Evolutionary conservation across 2,113 vertebrate genomes (phyloP), one percentile per base, ranked within the genome.

Genomic region (Ammospiza caudacuta): DNA sequence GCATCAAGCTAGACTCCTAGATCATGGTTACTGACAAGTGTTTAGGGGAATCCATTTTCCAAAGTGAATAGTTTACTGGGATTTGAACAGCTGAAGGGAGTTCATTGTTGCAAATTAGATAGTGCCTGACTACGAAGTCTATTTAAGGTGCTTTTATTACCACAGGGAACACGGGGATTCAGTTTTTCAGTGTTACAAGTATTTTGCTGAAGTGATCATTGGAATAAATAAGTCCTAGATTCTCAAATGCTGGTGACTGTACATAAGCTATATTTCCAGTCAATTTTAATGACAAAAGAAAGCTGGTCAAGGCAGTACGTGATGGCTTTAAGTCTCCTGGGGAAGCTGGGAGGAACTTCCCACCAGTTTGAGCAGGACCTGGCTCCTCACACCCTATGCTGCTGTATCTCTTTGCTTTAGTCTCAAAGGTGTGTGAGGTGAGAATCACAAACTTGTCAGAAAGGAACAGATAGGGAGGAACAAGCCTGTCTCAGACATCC

Each of bases 181-280:
- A 57, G 33, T 35, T 90, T 88, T 88, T 80, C 68, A 77, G 11
- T 61, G 35, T 90, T 86, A 57, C 0, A 20, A 92, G 44, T 52
- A 70, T 91, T 95, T 90, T 33, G 21, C 72, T 90, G 73, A 70
- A 69, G 44, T 62, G 37, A 39, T 73, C 62, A 35, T 76, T 69
- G 80, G 63, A 92, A 95, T 58, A 87, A 96, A 79, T 52, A 59
- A 64, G n/a, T 93, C 70, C 59, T 68, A 81, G 61, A 78, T 86
- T 72, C 79, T 81, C 47, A 86, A 37, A 63, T 12, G 1, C 46
- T 67, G 35, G 15, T 90, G 77, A 67, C 41, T 77, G 22, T 74
- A 74, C 5, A 1, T 47, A 77, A 76, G 11, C 51, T 55, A 4
- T 51, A 39, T 81, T 93, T 94, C 64, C 41, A 93, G 79, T 77